These are phyloP conservation scores for Oryzias celebensis DNA, from an alignment of 2,113 vertebrate genomes.

Conservation along the genomic window DNA sequence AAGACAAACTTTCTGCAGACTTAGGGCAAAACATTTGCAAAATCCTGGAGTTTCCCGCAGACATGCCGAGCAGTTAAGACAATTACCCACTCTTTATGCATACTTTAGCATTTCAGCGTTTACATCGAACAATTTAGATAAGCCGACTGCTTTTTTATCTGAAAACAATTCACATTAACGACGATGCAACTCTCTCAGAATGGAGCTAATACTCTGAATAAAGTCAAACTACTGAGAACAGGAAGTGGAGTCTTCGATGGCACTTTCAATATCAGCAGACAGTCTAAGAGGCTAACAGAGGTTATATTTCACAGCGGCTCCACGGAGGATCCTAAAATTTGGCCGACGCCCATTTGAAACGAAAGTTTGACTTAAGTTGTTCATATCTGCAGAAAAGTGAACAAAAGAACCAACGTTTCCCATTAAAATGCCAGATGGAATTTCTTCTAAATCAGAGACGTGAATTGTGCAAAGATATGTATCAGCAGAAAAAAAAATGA, in stretches of 20 bases:
- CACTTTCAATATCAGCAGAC: constrained; percentile 14
- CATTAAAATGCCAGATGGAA: too few species aligned
- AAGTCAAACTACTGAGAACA: constrained; percentile 15
- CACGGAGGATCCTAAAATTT: constrained; percentile 21
- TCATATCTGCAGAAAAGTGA: constrained; percentile 18
- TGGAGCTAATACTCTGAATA: constrained; percentile 1
- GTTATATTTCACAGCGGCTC: not conserved
- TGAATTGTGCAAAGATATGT: not conserved
- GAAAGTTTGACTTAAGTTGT: constrained; percentile 18
- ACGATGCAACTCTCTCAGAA: constrained; percentile 13
- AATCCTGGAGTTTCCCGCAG: constrained; percentile 45
- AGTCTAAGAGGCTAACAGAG: not conserved
- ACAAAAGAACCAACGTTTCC: not conserved
- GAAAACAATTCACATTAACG: constrained; percentile 15
- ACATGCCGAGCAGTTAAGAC: constrained; percentile 28
- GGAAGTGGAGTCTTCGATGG: constrained; percentile 30
- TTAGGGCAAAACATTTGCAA: constrained; percentile 28
- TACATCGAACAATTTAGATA: not conserved
- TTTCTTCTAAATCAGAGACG: not conserved
- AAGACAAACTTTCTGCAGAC: constrained; percentile 35
- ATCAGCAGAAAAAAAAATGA: not conserved
- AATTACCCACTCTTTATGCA: constrained; percentile 24
- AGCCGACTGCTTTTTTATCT: not conserved
- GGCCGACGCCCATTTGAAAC: constrained; percentile 35
- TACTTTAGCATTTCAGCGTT: constrained; percentile 16